Conservation (phyloP, 2,797 vertebrate species). For the Spizella passerina region DNA sequence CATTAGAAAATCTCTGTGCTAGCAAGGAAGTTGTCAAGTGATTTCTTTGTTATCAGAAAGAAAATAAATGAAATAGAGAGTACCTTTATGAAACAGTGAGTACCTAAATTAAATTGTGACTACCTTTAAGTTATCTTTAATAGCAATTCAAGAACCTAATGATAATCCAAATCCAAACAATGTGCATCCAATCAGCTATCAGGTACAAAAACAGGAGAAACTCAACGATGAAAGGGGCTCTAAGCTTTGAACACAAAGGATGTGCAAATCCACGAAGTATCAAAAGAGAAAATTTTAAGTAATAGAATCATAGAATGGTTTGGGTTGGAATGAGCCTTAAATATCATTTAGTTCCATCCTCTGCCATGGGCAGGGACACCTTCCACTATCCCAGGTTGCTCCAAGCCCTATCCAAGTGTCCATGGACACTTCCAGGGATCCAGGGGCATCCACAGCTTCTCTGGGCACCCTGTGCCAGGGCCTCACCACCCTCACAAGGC, state of each 20-base stretch:
- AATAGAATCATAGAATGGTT: background rate
- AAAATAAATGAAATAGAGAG: background rate
- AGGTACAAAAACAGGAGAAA: background rate
- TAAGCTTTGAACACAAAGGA: background rate
- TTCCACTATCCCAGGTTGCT: background rate
- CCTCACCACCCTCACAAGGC: fast-evolving
- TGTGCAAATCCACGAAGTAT: background rate
- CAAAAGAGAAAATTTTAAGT: background rate
- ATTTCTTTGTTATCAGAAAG: background rate
- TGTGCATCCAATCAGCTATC: background rate
- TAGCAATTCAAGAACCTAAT: background rate
- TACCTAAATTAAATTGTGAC: background rate
- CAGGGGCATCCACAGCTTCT: background rate
- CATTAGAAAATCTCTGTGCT: background rate
- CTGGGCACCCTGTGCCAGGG: fast-evolving
- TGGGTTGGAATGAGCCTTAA: background rate
- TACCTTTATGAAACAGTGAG: background rate
- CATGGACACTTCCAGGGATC: background rate
- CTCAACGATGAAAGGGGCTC: fast-evolving
- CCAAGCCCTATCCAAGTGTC: fast-evolving
- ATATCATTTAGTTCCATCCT: fast-evolving
- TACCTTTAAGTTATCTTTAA: background rate
- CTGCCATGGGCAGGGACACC: background rate
- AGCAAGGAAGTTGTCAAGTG: background rate
- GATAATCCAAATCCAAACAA: background rate